Conservation (phyloP, 2,113 vertebrate genomes). For the Cettia cetti region DNA sequence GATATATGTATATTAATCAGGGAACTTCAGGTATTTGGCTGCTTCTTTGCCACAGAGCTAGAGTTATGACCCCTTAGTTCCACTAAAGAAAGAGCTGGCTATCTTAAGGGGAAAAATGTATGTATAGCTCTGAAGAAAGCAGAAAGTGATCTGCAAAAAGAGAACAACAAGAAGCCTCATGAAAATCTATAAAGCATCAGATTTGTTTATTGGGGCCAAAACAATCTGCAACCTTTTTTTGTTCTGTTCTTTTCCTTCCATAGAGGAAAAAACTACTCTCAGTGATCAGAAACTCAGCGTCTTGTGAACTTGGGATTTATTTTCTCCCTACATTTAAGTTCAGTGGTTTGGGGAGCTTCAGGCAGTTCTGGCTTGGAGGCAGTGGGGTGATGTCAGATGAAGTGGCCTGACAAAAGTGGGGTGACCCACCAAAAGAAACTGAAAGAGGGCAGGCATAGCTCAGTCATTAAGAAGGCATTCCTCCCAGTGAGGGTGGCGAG, state of each 20-base stretch:
- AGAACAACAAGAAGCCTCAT: not conserved
- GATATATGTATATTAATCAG: not conserved
- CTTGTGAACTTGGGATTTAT: not conserved
- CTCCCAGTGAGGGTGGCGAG: not conserved
- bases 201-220: constrained; percentile 19
- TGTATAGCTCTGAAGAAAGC: not conserved
- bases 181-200: not conserved
- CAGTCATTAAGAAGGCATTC: not conserved
- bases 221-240: not conserved
- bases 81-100: not conserved
- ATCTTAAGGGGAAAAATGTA: not conserved
- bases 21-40: not conserved
- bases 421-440: not conserved
- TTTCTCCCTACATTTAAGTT: not conserved
- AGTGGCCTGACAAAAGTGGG: fast-evolving
- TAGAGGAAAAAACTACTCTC: not conserved
- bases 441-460: not conserved
- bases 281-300: fast-evolving
- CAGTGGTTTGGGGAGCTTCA: not conserved
- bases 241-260: not conserved
- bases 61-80: not conserved
- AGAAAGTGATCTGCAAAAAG: not conserved
- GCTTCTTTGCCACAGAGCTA: not conserved
- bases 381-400: fast-evolving
- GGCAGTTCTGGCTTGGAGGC: not conserved